Evolutionary conservation across 2,888 invertebrate genomes (phyloP).

Genomic region (Monopis laevigella): DNA sequence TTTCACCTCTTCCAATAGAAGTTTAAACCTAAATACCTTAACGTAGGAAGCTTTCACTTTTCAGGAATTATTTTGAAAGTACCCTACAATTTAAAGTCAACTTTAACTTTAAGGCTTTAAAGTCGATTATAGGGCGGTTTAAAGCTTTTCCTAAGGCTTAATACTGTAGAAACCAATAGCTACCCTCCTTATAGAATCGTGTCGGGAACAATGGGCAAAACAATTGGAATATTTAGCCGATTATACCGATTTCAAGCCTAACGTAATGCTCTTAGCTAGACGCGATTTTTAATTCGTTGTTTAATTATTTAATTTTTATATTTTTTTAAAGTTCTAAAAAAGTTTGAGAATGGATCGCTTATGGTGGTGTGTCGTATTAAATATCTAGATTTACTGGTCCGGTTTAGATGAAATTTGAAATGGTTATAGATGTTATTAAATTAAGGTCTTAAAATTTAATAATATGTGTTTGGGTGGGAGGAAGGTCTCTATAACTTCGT

Average conservation of each 20-base stretch:
- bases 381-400: no score
- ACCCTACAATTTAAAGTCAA: constrained; percentile 28
- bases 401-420: no score
- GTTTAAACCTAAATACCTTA: constrained; percentile 65
- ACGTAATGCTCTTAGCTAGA: constrained; percentile 59
- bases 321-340: background rate
- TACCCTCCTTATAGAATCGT: constrained; percentile 14
- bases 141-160: constrained; percentile 51
- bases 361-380: no score
- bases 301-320: background rate
- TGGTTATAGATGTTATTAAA: no score
- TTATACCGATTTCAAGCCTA: constrained; percentile 46
- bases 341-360: background rate
- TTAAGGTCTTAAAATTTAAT: no score
- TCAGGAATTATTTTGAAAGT: constrained; percentile 52
- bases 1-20: constrained; percentile 67
- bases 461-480: no score
- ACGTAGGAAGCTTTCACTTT: constrained; percentile 65
- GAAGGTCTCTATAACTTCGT: no score
- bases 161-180: constrained; percentile 62
- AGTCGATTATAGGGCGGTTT: constrained; percentile 27
- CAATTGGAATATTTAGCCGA: constrained; percentile 63
- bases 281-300: constrained; percentile 42
- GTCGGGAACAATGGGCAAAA: no score
- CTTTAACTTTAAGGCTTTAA: constrained; percentile 27